Evolutionary conservation across 2,113 vertebrate species (phyloP).

Genomic region (Catharus fuscescens): DNA sequence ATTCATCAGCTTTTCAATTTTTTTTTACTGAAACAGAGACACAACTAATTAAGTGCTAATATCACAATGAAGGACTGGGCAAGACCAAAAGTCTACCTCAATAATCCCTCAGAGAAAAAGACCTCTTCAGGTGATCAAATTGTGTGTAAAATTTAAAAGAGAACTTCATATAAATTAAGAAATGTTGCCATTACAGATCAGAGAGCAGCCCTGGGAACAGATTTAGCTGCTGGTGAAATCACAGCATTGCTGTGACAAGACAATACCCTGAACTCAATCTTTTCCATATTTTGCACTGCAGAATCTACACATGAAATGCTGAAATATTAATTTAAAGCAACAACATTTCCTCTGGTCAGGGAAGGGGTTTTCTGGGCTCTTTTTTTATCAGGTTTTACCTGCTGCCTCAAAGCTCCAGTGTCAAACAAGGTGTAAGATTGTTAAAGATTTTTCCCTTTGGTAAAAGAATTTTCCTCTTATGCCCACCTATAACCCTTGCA

Average conservation of each 20-base stretch:
- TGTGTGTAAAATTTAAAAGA: not conserved
- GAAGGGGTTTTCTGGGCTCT: fast-evolving
- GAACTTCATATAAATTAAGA: not conserved
- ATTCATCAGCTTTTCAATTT: not conserved
- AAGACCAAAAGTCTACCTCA: not conserved
- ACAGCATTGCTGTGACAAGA: not conserved
- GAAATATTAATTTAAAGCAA: not conserved
- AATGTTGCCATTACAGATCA: not conserved
- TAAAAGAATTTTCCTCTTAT: not conserved
- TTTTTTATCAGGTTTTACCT: not conserved
- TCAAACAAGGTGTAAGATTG: fast-evolving
- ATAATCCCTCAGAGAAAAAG: not conserved
- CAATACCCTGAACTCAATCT: not conserved
- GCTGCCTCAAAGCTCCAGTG: not conserved
- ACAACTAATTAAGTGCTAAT: not conserved
- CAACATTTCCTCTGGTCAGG: not conserved
- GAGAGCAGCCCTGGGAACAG: not conserved
- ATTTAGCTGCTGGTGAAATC: not conserved
- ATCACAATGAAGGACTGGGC: not conserved
- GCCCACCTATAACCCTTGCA: not conserved
- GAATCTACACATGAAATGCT: not conserved
- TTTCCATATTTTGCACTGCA: not conserved
- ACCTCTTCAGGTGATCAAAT: not conserved
- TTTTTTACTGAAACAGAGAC: not conserved
- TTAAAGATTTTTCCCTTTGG: not conserved